phyloP scores from a whole-genome alignment of 2,888 invertebrate species.

The Halictus ligatus region DNA sequence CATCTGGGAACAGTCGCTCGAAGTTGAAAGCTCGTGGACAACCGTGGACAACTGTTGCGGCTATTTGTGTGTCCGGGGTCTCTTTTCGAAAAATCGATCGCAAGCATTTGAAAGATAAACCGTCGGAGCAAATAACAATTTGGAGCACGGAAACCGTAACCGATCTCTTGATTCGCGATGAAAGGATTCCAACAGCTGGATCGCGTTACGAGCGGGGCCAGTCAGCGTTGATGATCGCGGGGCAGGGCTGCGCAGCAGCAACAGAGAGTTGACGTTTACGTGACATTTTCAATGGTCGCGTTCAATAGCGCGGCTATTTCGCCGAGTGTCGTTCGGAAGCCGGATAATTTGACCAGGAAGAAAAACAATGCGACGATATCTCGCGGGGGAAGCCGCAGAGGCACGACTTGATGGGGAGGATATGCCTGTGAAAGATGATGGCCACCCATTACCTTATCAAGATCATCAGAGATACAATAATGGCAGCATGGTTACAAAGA shows the following conservation, averaged over 20 bases:
- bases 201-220: constrained; percentile 48
- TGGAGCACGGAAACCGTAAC: not conserved
- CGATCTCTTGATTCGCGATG: not conserved
- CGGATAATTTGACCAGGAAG: constrained; percentile 18
- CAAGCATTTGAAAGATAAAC: not conserved
- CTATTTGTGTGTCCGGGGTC: no score
- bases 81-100: not conserved
- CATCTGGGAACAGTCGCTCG: not conserved
- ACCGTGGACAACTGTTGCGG: no score
- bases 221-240: constrained; percentile 61
- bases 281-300: constrained; percentile 15
- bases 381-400: constrained; percentile 33
- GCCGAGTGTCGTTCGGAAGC: constrained; percentile 6
- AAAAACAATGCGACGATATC: constrained; percentile 15
- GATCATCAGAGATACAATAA: constrained; percentile 79
- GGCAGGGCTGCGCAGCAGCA: constrained; percentile 52
- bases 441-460: constrained; percentile 80
- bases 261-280: constrained; percentile 31
- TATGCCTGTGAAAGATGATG: constrained; percentile 80
- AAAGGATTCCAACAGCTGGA: constrained; percentile 26
- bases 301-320: not conserved
- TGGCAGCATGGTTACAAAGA: constrained; percentile 76
- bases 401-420: constrained; percentile 71
- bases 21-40: not conserved
- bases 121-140: not conserved